Conservation (phyloP, 2,888 invertebrate genomes). For the Apantesis nais region DNA sequence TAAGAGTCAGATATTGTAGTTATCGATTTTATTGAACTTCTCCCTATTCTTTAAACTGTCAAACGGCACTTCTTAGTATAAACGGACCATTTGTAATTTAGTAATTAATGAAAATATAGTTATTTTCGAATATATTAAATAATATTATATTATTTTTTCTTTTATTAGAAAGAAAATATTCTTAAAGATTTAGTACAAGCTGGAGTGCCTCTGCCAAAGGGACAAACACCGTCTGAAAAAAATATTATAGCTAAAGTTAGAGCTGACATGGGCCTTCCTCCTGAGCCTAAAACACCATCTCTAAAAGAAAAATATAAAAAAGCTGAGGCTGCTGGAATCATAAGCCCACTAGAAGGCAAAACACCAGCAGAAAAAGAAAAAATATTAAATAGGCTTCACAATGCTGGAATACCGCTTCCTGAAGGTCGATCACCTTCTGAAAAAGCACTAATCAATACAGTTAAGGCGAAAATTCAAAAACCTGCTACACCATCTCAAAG, state of each 20-base stretch:
- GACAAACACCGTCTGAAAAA: neutral
- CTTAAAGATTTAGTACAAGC: constrained; percentile 34
- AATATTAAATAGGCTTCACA: neutral
- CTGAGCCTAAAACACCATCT: constrained; percentile 8
- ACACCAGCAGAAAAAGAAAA: no score
- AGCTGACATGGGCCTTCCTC: constrained; percentile 38
- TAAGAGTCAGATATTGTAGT: no score
- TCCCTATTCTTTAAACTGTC: no score
- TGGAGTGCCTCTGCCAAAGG: neutral
- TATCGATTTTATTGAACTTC: no score
- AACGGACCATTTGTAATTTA: no score
- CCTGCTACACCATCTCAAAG: neutral
- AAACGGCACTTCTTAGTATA: no score
- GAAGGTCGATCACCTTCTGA: neutral
- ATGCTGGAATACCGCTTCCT: constrained; percentile 1
- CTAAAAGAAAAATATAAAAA: neutral
- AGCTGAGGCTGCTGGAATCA: neutral
- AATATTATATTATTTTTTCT: neutral
- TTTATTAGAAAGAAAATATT: constrained; percentile 42
- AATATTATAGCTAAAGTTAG: constrained; percentile 20
- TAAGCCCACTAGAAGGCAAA: constrained; percentile 7
- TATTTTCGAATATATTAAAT: neutral
- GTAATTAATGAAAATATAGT: neutral
- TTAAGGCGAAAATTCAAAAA: neutral
- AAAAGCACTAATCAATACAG: neutral